These are phyloP conservation scores for Spea bombifrons DNA, from an alignment of 2,113 vertebrate species.

Conservation along the genomic window DNA sequence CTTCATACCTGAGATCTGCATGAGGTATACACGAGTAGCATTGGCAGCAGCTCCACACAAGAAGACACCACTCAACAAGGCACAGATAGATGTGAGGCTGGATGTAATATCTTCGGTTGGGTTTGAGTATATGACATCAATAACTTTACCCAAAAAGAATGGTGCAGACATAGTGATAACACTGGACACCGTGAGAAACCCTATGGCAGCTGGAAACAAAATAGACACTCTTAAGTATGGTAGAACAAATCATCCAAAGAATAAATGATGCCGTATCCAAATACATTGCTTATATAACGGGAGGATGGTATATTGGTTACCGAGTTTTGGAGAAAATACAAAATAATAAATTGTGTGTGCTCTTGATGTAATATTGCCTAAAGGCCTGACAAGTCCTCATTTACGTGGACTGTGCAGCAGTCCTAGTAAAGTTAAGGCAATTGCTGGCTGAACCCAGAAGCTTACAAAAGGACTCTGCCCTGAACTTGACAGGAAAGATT, in stretches of 20 bases:
- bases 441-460: no score
- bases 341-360: background rate
- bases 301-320: background rate
- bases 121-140: slow-evolving; percentile 85
- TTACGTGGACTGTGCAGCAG: no score
- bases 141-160: slow-evolving; percentile 89
- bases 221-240: background rate
- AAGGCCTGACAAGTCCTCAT: background rate
- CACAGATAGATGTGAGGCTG: slow-evolving; percentile 77
- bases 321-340: background rate
- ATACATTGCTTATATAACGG: background rate
- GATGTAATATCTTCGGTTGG: slow-evolving; percentile 64
- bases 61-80: slow-evolving; percentile 81
- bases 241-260: no score
- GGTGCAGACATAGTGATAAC: slow-evolving; percentile 94
- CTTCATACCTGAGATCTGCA: slow-evolving; percentile 85
- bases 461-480: no score
- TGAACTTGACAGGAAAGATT: no score
- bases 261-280: background rate
- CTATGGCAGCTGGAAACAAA: slow-evolving; percentile 77
- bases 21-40: slow-evolving; percentile 88
- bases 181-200: slow-evolving; percentile 89
- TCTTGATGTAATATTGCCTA: background rate
- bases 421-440: no score
- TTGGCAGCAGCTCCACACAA: slow-evolving; percentile 88